Evolutionary conservation across 2,113 vertebrate species (phyloP).

Genomic region (Capricornis sumatraensis): DNA sequence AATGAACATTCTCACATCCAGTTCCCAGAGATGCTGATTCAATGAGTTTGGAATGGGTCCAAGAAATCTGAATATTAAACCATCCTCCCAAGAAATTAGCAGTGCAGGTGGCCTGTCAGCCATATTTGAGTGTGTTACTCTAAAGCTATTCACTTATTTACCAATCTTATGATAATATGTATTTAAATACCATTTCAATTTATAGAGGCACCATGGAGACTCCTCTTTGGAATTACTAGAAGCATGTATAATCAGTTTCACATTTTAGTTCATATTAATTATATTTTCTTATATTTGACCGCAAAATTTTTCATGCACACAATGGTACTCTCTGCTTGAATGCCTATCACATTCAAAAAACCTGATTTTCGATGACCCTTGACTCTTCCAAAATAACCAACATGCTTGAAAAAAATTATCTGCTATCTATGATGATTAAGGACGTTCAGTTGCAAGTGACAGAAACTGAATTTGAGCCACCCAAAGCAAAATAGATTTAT

Average conservation of each 20-base stretch:
- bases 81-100: background rate
- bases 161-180: background rate
- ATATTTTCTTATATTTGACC: background rate
- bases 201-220: background rate
- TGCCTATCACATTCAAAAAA: background rate
- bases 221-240: background rate
- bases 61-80: background rate
- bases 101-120: background rate
- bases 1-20: background rate
- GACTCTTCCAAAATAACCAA: background rate
- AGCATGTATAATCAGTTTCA: background rate
- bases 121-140: background rate
- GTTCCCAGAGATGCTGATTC: background rate
- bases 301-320: background rate
- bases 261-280: constrained; percentile 11
- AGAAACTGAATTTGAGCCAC: constrained; percentile 6
- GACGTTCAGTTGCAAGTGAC: background rate
- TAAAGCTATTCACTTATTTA: background rate
- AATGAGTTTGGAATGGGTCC: background rate
- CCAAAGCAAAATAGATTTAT: background rate
- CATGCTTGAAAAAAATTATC: background rate
- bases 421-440: background rate
- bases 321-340: background rate
- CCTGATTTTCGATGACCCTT: background rate
- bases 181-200: background rate